Evolutionary conservation across 2,888 invertebrate genomes (phyloP), one percentile per base, ranked within the genome.

Genomic region (Ischnus inquisitorius): DNA sequence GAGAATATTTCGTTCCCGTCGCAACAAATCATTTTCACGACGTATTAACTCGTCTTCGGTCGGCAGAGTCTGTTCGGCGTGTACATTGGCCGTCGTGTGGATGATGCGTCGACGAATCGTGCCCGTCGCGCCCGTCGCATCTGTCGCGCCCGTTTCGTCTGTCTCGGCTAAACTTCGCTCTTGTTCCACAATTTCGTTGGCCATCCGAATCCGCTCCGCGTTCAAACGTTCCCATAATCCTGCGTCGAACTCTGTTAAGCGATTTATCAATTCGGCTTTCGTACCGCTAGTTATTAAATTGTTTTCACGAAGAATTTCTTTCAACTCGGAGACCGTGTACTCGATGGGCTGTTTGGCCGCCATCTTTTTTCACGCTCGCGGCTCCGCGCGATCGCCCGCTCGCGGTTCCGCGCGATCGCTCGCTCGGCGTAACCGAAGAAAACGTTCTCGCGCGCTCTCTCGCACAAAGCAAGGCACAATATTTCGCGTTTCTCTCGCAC

Each of bases 301-400:
- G 62, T 71, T 62, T 51, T 79, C 48, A 34, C 71, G 79, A 64
- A 79, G 71, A 39, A 71, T 41, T 12, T 79, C 71, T 64, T 79
- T 79, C 14, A 79, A 41, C 51, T 79, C 79, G 34, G 43, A 2
- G 41, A 51, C 64, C 4, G 79, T 79, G 51, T 79, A 79, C 22
- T 79, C 79, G 34, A n/a, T 12, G n/a, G 71, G 71, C 51, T 79
- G 12, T 64, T 64, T 79, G 22, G 71, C 39, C n/a, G 51, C 79
- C 64, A 79, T 79, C 28, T 48, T 12, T 5, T 57, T 25, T n/a
- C n/a, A 41, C 67, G 14, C 34, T 62, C 43, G 14, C 72, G 46
- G 10, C 77, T n/a, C n/a, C n/a, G n/a, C n/a, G n/a, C 34, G 34
- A 34, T 34, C n/a, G n/a, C n/a, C 3, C 3, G 6, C 34, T 34